phyloP scores from a whole-genome alignment of 1,140 invertebrate genomes.

The Pseudomyrmex concolor region DNA sequence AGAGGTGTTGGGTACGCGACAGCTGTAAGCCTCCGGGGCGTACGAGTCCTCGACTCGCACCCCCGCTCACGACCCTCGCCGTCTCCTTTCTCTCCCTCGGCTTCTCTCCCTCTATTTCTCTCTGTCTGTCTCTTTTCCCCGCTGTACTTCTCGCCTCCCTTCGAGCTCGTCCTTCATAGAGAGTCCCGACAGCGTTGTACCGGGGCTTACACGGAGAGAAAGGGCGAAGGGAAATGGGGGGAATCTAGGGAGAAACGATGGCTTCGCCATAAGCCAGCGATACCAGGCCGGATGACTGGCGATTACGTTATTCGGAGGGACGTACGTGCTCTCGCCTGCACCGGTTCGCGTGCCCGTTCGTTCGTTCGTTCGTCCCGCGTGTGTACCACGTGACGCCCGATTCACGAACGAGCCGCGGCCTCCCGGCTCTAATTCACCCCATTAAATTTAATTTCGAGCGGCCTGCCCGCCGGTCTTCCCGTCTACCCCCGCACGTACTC shows the following conservation, averaged over 20 bases:
- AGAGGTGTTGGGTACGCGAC: constrained; percentile 83
- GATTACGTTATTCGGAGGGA: constrained; percentile 75
- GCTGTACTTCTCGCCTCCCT: constrained; percentile 10
- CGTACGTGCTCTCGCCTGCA: constrained; percentile 62
- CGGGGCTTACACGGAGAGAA: constrained; percentile 46
- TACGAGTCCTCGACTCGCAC: constrained; percentile 80
- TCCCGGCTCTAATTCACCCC: constrained; percentile 77
- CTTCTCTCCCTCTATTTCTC: constrained; percentile 4
- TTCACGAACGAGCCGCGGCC: constrained; percentile 61
- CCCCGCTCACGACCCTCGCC: constrained; percentile 67
- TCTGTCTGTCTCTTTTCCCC: constrained; percentile 6
- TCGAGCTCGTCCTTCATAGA: constrained; percentile 35
- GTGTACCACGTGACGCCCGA: constrained; percentile 64
- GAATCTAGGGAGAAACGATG: constrained; percentile 28
- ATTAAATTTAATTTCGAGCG: constrained; percentile 81
- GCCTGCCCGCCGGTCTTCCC: constrained; percentile 25
- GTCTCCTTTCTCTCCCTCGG: constrained; percentile 54
- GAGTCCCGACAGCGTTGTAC: constrained; percentile 68
- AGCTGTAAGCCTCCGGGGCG: constrained; percentile 83
- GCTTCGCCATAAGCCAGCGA: constrained; percentile 67
- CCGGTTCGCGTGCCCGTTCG: constrained; percentile 66
- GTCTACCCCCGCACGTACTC: constrained; percentile 2
- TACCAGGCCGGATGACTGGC: constrained; percentile 74
- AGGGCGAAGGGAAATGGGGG: constrained; percentile 31
- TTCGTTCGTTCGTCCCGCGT: constrained; percentile 63